Evolutionary conservation across 2,113 vertebrate genomes (phyloP).

Genomic region (Raja brachyura): DNA sequence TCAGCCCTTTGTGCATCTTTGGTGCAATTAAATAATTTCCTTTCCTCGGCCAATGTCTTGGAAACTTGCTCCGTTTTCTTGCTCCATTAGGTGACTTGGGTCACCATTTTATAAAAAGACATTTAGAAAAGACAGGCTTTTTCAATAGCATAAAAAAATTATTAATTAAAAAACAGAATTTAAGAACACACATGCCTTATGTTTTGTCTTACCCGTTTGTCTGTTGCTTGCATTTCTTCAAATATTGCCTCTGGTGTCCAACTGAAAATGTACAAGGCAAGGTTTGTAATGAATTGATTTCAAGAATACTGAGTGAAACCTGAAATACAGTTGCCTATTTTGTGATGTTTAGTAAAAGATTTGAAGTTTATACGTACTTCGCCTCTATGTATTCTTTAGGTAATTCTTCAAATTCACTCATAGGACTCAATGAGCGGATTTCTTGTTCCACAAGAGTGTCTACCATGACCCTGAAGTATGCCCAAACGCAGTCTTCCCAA

Average conservation of each 20-base stretch:
- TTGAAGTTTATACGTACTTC: conserved; percentile 62
- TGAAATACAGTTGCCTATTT: not conserved
- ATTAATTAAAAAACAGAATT: not conserved
- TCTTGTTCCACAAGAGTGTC: conserved; percentile 92
- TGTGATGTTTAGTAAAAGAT: not conserved
- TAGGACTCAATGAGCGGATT: conserved; percentile 71
- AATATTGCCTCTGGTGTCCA: conserved; percentile 94
- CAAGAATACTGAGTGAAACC: not conserved
- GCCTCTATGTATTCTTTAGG: conserved; percentile 83
- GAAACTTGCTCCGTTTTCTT: no score
- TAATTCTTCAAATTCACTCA: conserved; percentile 74
- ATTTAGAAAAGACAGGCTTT: no score
- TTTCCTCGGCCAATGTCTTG: no score
- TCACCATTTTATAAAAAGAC: no score
- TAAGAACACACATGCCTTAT: not conserved
- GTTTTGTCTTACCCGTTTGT: conserved; percentile 69
- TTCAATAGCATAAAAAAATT: no score
- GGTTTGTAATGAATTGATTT: not conserved
- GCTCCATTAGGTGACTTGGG: no score
- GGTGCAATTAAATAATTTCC: no score
- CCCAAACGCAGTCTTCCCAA: conserved; percentile 96
- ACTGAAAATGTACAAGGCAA: conserved; percentile 53
- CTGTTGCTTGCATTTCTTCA: conserved; percentile 89
- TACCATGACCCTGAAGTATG: conserved; percentile 89
- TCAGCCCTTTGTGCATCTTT: no score